Evolutionary conservation across 2,113 vertebrate genomes (phyloP).

Genomic region (Chelonoidis abingdonii): DNA sequence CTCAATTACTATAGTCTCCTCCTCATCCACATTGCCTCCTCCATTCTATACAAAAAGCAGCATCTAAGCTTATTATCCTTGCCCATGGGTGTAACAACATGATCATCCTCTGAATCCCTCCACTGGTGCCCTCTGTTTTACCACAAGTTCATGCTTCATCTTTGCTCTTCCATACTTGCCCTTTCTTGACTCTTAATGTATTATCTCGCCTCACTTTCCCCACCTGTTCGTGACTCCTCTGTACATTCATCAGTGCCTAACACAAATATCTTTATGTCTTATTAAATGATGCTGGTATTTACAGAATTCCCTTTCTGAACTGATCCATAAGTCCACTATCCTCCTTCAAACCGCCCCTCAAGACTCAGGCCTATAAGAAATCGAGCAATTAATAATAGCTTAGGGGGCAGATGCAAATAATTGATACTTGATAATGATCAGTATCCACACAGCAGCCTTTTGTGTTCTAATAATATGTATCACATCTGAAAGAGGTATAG

Average conservation of each 20-base stretch:
- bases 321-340: rapidly evolving
- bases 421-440: rapidly evolving
- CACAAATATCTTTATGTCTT: rapidly evolving
- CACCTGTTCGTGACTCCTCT: background rate
- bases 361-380: background rate
- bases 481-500: background rate
- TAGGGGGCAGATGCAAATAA: background rate
- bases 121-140: rapidly evolving
- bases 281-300: rapidly evolving
- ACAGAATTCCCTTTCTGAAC: rapidly evolving
- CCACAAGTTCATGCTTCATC: background rate
- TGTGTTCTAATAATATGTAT: rapidly evolving
- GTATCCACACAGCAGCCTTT: background rate
- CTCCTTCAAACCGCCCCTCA: background rate
- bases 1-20: background rate
- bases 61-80: background rate
- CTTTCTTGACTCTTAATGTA: background rate
- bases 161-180: background rate
- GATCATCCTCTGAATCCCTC: background rate
- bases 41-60: background rate
- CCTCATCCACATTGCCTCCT: background rate
- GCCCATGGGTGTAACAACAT: background rate
- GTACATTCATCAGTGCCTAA: rapidly evolving
- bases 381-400: rapidly evolving
- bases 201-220: background rate